phyloP scores from a whole-genome alignment of 2,113 vertebrate species.

The Lamprologus lemairii region DNA sequence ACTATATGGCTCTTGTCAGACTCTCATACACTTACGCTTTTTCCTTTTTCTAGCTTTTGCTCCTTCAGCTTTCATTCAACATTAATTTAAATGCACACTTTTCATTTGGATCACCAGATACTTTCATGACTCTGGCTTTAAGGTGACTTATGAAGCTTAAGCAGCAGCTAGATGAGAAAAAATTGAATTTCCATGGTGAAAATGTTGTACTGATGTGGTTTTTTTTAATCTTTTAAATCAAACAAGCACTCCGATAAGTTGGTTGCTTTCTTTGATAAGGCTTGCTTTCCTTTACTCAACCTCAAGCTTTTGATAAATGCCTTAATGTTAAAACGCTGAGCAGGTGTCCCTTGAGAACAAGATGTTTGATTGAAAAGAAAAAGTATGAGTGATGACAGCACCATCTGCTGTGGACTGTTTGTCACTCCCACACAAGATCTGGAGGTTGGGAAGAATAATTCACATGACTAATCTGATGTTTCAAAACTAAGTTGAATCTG shows the following conservation, averaged over 20 bases:
- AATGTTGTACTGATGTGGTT: accelerated
- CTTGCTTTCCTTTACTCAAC: background rate
- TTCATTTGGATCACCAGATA: background rate
- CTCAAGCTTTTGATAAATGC: background rate
- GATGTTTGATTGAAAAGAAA: background rate
- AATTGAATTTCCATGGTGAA: accelerated
- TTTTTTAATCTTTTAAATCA: background rate
- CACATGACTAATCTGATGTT: background rate
- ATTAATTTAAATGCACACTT: background rate
- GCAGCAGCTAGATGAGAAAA: background rate
- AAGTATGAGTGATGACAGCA: background rate
- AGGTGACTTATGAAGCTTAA: background rate
- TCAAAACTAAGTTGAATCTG: background rate
- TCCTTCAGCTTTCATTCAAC: background rate
- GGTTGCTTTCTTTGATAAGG: background rate
- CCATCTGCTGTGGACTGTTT: conserved; percentile 41
- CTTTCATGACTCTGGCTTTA: background rate
- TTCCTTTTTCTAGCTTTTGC: background rate
- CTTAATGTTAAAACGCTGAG: background rate
- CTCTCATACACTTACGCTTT: background rate
- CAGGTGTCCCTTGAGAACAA: background rate
- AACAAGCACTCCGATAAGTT: background rate
- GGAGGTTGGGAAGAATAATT: background rate
- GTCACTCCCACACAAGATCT: conserved; percentile 28
- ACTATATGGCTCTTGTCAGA: background rate